Base-by-base conservation (phyloP, 2,888 invertebrate species). In the Oligia fasciuncula region DNA sequence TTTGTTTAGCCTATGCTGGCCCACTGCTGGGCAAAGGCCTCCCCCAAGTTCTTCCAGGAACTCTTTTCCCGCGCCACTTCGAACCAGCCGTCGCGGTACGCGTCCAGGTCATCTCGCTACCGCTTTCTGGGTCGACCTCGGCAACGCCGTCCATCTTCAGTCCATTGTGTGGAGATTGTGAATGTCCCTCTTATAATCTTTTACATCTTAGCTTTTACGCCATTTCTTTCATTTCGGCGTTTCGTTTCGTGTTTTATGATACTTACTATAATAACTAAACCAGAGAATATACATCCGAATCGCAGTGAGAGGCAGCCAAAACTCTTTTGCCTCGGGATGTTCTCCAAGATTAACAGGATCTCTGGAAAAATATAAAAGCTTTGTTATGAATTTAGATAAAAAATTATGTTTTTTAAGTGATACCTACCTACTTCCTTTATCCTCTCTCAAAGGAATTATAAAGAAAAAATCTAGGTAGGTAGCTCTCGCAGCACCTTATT, bases 241-340 rank as follows among this genome's bases (percentile, higher is more conserved):
- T 40, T 40, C 40, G 40, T 40, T 40, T 40, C 40, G 40, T 40
- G 17, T 9, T 69, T 17, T 4, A 54, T 17, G 23, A 40, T 71
- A 96, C 96, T 95, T 88, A 97, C 96, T 79, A 96, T 96, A 8
- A 93, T 84, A 60, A 95, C 81, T 29, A 96, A 87, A 1, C 93
- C 96, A 2, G 96, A 93, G 40, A 96, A 77, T n/a, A 96, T 87
- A 69, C 93, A 91, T 19, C 96, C 96, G 63, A 95, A 91, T 84
- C 94, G 95, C 6, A 97, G 91, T 0, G 96, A 95, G 23, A 96
- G 91, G 72, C 97, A 96, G 17, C 91, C 95, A 60, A 95, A 95
- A 76, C 92, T 90, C 62, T 87, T 91, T 85, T 94, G 96, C 60
- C 94, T 85, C 2, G 96, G 96, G n/a, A 96, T 92, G 69, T 92